phyloP scores from a whole-genome alignment of 64 coral and sea anemone genomes.

The Montipora capricornis region DNA sequence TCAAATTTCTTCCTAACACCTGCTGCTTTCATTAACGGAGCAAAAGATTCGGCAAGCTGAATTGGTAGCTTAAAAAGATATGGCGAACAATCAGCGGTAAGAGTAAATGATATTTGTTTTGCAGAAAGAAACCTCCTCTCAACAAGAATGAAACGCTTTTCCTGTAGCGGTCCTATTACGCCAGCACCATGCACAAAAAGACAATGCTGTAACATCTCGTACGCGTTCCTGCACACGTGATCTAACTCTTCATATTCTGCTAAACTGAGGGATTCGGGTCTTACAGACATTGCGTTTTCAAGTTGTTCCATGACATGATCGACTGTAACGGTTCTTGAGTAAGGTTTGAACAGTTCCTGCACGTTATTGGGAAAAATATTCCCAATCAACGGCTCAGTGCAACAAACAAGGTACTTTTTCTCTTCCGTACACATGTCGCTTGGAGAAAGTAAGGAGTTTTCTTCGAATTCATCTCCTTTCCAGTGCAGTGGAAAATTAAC shows the following conservation, averaged over 20 bases:
- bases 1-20: constrained; percentile 67
- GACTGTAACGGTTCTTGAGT: neutral
- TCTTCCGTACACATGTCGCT: constrained; percentile 35
- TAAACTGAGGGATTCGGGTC: neutral
- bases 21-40: constrained; percentile 44
- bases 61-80: constrained; percentile 53
- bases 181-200: neutral
- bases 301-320: constrained; percentile 37
- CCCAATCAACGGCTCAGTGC: constrained; percentile 42
- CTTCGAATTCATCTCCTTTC: neutral
- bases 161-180: neutral
- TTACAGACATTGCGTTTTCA: neutral
- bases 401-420: constrained; percentile 72
- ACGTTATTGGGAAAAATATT: neutral
- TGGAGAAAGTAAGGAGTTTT: constrained; percentile 19
- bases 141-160: constrained; percentile 10
- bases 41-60: neutral
- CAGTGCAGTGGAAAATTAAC: constrained; percentile 49
- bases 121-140: constrained; percentile 32
- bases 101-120: constrained; percentile 54
- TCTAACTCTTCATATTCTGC: neutral
- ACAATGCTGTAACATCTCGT: constrained; percentile 39
- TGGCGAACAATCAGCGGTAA: constrained; percentile 29
- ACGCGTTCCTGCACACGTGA: constrained; percentile 11
- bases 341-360: neutral